Percentiles rank a stretch among this genome's conserved stretches.
Conservation (phyloP, 2,113 vertebrate species). For the Fregata magnificens region DNA sequence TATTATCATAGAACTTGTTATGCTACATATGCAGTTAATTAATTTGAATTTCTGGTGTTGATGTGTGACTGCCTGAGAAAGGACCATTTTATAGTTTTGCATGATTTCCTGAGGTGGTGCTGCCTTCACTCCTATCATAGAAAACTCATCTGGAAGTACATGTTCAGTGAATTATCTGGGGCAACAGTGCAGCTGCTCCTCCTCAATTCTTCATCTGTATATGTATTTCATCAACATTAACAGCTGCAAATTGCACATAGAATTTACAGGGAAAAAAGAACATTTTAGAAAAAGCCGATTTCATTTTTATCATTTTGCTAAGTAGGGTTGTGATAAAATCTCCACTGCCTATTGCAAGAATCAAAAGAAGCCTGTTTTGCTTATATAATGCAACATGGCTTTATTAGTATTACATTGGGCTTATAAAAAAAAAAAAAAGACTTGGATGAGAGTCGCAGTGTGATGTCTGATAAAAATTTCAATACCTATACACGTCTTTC, state of each 20-base stretch:
- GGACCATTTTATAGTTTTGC: neutral
- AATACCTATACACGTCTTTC: neutral
- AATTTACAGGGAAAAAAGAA: neutral
- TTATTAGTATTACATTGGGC: neutral
- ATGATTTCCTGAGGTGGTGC: neutral
- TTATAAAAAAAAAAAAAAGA: neutral
- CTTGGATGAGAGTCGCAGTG: neutral
- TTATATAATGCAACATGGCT: neutral
- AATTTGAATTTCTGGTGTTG: neutral
- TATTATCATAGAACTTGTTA: neutral
- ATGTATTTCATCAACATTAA: neutral
- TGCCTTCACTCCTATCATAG: neutral
- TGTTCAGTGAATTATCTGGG: neutral
- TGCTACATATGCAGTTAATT: neutral
- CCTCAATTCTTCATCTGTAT: neutral
- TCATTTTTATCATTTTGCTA: neutral
- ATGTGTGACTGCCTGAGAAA: neutral
- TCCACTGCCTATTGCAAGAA: neutral
- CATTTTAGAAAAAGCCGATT: neutral
- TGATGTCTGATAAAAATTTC: neutral
- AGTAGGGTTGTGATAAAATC: neutral
- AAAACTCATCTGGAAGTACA: neutral
- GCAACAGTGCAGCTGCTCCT: constrained; percentile 3
- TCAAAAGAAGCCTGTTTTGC: neutral
- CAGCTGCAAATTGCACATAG: neutral